Conservation (phyloP, 2,113 vertebrate genomes). For the Hemiprocne comata region DNA sequence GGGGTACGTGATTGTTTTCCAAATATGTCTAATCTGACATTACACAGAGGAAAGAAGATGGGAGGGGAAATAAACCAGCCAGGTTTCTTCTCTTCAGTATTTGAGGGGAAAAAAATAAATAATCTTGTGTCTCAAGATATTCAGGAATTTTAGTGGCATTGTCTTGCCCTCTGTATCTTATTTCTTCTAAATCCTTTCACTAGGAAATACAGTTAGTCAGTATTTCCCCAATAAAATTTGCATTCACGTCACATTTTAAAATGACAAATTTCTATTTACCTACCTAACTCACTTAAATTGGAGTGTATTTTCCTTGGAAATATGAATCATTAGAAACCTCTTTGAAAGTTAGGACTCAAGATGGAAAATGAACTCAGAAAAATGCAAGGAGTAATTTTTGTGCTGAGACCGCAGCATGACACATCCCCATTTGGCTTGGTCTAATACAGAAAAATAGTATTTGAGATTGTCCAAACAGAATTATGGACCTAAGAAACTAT, state of each 20-base stretch:
- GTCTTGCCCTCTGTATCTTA: neutral
- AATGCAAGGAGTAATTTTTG: neutral
- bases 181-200: neutral
- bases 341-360: slow-evolving; percentile 16
- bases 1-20: neutral
- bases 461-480: slow-evolving; percentile 19
- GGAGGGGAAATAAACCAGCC: neutral
- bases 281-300: neutral
- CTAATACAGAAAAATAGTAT: neutral
- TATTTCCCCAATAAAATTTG: neutral
- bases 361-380: slow-evolving; percentile 52
- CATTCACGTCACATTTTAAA: neutral
- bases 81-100: neutral
- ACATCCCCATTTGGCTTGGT: neutral
- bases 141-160: neutral
- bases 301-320: neutral
- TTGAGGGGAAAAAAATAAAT: neutral
- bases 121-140: neutral
- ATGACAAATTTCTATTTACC: neutral
- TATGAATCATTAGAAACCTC: slow-evolving; percentile 17
- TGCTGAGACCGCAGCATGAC: neutral
- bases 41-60: neutral
- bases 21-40: neutral
- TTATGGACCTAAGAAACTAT: neutral
- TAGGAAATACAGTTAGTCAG: neutral